Evolutionary conservation across 1,140 invertebrate genomes (phyloP), one percentile per base, ranked within the genome.

Genomic region (Plectrocnemia conspersa): DNA sequence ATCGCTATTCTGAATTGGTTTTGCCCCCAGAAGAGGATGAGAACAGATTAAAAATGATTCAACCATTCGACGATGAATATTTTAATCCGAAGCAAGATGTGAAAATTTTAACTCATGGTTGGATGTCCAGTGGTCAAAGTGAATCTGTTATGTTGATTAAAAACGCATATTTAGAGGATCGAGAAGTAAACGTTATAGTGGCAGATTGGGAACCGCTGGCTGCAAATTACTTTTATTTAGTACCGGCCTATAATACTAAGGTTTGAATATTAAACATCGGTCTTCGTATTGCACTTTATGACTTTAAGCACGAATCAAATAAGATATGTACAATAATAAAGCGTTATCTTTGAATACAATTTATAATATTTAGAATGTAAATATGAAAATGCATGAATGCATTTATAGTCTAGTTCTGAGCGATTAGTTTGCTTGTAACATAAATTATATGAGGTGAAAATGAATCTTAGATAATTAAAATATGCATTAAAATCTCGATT

Each of bases 81-180:
- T 82, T 86, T 56, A 74, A 83, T 52, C 61, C 75, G 6, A 70
- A 69, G 1, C 78, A 76, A 52, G 69, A 76, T 35, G 79, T 82
- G 1, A 83, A 79, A 65, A 75, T 86, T 16, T 68, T 89, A 23
- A 82, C 83, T 18, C 89, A 93, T 63, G 89, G 89, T 1, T 92
- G 82, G 82, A 74, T 80, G 58, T 82, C 82, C 0, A 75, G 69
- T 53, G 75, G 74, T 11, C 65, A 67, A 11, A 74, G 66, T 18
- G 42, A 18, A 22, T 38, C 56, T 3, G 22, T 53, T 25, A 35
- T 45, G 2, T 16, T 19, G 13, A 62, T 62, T 4, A 62, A 77
- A 50, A 64, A 79, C 15, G 69, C 70, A 3, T 75, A 80, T 54
- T 64, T 81, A 18, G 49, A 68, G 18, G 68, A 70, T 19, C 72